Percentiles rank a stretch among this genome's conserved stretches.
Conservation (phyloP, 2,113 vertebrate genomes). For the Carassius gibelio region DNA sequence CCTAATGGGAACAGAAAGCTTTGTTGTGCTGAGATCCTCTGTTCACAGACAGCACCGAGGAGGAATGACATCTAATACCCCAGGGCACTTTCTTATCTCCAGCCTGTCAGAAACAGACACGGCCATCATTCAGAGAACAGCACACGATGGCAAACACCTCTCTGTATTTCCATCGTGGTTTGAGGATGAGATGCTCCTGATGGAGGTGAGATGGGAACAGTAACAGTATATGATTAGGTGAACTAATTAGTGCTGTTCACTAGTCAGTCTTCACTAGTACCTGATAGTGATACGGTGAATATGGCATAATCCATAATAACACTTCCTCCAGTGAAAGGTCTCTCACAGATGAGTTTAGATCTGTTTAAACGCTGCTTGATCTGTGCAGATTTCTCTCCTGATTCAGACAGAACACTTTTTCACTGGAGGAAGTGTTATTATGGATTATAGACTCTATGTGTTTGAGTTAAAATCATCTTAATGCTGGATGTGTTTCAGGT, state of each 20-base stretch:
- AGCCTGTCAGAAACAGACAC: constrained; percentile 87
- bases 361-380: no score
- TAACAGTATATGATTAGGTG: background rate
- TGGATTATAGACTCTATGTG: no score
- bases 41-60: constrained; percentile 74
- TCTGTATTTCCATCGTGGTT: constrained; percentile 60
- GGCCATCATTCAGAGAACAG: constrained; percentile 81
- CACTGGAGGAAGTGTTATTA: no score
- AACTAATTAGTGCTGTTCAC: background rate
- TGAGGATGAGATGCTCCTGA: background rate
- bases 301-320: no score
- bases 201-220: background rate
- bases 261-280: background rate
- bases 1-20: constrained; percentile 63
- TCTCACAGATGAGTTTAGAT: no score
- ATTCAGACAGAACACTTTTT: no score
- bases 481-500: background rate
- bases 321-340: no score
- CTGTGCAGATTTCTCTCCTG: no score
- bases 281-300: background rate
- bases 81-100: constrained; percentile 87
- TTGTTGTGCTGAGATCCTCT: constrained; percentile 70
- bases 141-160: constrained; percentile 73
- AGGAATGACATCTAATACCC: constrained; percentile 93
- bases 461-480: no score